These are phyloP conservation scores for Drosophila picticornis DNA, from an alignment of 2,888 invertebrate genomes.

Conservation along the genomic window DNA sequence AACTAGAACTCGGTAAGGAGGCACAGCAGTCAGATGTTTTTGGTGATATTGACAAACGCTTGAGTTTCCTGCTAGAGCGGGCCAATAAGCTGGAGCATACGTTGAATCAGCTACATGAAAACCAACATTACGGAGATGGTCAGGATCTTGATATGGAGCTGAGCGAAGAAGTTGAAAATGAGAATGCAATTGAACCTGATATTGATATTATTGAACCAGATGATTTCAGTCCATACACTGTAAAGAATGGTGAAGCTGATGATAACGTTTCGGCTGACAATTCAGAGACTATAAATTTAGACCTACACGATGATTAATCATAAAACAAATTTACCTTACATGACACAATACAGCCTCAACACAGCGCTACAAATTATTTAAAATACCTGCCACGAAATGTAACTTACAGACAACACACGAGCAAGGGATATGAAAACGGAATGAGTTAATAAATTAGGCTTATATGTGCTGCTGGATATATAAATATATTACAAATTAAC, in stretches of 20 bases:
- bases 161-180: neutral
- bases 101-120: conserved; percentile 17
- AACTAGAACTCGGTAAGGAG: neutral
- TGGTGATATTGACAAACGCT: conserved; percentile 44
- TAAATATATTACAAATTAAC: neutral
- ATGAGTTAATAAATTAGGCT: neutral
- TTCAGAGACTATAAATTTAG: neutral
- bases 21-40: conserved; percentile 16
- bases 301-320: conserved; percentile 32
- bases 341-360: neutral
- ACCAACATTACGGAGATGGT: neutral
- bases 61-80: conserved; percentile 31
- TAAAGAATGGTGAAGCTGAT: neutral
- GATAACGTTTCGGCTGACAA: neutral
- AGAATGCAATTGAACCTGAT: neutral
- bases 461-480: neutral
- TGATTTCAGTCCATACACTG: neutral
- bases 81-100: neutral
- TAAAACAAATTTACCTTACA: neutral
- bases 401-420: conserved; percentile 1
- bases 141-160: neutral
- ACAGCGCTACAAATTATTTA: neutral
- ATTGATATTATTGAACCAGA: neutral
- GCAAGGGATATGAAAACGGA: neutral
- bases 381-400: conserved; percentile 8